Conservation (phyloP, 2,113 vertebrate species). For the Numida meleagris region DNA sequence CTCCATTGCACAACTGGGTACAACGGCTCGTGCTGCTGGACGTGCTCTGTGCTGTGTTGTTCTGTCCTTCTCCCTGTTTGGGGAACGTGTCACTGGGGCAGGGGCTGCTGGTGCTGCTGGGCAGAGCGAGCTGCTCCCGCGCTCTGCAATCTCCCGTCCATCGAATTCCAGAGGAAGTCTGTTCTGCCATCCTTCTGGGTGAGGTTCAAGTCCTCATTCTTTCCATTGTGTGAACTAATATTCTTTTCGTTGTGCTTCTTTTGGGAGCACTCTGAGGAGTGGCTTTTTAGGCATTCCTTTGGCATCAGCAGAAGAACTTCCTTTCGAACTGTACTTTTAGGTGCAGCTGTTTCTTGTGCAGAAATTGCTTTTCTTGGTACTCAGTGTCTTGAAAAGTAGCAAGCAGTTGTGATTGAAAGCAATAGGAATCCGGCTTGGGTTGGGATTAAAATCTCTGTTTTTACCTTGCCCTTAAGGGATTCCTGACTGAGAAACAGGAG, state of each 20-base stretch:
- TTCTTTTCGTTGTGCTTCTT: background rate
- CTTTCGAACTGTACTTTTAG: background rate
- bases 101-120: background rate
- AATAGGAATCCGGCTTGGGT: rapidly evolving
- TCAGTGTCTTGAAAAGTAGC: background rate
- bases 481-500: background rate
- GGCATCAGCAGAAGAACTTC: conserved; percentile 21
- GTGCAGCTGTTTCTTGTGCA: background rate
- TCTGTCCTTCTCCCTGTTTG: background rate
- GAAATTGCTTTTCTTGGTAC: background rate
- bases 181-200: conserved; percentile 37
- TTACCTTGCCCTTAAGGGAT: background rate
- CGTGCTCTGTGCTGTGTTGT: rapidly evolving
- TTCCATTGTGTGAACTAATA: conserved; percentile 50
- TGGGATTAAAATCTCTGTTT: background rate
- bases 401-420: background rate
- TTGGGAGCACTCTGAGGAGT: conserved; percentile 52
- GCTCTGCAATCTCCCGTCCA: background rate
- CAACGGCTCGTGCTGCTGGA: background rate
- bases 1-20: rapidly evolving
- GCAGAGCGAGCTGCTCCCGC: background rate
- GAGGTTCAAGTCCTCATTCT: conserved; percentile 57
- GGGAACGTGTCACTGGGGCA: background rate
- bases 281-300: conserved; percentile 54
- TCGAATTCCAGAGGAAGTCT: background rate